Base-by-base conservation (phyloP, 2,113 vertebrate species). In the Trogon melanurus region DNA sequence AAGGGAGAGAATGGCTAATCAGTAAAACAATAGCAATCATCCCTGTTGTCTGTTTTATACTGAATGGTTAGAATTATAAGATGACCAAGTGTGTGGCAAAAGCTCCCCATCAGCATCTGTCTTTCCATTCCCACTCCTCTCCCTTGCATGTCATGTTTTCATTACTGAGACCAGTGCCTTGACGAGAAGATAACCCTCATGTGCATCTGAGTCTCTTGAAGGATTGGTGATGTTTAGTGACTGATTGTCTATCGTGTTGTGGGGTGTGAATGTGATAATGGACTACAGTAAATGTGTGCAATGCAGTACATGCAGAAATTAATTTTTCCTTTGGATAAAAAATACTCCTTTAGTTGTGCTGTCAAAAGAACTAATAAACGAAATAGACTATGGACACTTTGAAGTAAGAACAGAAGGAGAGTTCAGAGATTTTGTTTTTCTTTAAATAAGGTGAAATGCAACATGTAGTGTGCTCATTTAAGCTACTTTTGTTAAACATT, bases 21-120 rank as follows among this genome's bases (percentile, higher is more conserved):
- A 97, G 97, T 98, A 97, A 98, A 98, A 98, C 98, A 98, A 98
- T 94, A 98, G 96, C 96, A 98, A 98, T 98, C 97, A 97, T 95
- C 79, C 90, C 74, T 75, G 60, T 97, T 97, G 96, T 96, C 97
- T 96, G 92, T 95, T 97, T 97, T 95, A 78, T 79, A 96, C 72
- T 86, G 95, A 97, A 97, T 93, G 84, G 95, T 96, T 98, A 97
- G 96, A 98, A 98, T 97, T 97, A 93, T 97, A 97, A 96, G 70
- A 97, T 93, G 91, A 93, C 88, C 22, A 0, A 94, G 79, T 89
- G 78, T 88, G 95, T 95, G 95, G 85, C 80, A 95, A 97, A 96
- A 95, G 87, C 79, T 93, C 80, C 94, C 79, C 85, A 74, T 95
- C 38, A 75, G 79, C 97, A 96, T 97, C 98, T 98, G 97, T 96